Base-by-base conservation (phyloP, 1,140 invertebrate genomes). In the Drosophila grimshawi region DNA sequence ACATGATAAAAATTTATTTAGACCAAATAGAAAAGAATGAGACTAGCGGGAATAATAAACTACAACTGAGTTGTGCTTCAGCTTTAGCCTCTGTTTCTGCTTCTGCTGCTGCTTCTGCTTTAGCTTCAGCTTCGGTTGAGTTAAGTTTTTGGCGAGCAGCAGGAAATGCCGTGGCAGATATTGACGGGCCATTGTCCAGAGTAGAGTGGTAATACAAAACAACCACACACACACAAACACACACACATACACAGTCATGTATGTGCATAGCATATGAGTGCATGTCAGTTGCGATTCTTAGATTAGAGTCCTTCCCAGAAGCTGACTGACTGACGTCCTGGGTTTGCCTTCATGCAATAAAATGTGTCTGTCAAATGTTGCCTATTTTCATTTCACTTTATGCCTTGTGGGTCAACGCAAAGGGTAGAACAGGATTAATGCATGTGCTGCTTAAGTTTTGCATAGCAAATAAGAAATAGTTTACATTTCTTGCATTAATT, bases 1-100 rank as follows among this genome's bases (percentile, higher is more conserved):
- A 88, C 86, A 89, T 85, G 85, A 89, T 89, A 88, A 88, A 89
- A 89, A 89, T 85, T 80, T 89, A 88, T 88, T 89, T 90, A 89
- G 85, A 88, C 70, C 80, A 85, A 88, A 88, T 89, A 88, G 85
- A 80, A 89, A 85, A 90, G 81, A 89, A 85, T 79, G 86, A 79
- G 85, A 68, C 86, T 78, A 65, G 80, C 75, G 85, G 85, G 85
- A 90, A 81, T 89, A 90, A 89, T 90, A 90, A 89, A 89, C 81
- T 88, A 82, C 83, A 79, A 73, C 67, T 35, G 62, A 62, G 55
- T 62, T 55, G 19, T 43, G 37, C 37, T 45, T 29, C 11, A 8
- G 10, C 19, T 29, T 56, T 33, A 49, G 56, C 8, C 3, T 41
- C 39, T 3, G 39, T n/a, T 43, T 43, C 19, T 19, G 19, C 2